Percentiles rank a stretch among this genome's conserved stretches.
These are phyloP conservation scores for Ancistrus triradiatus DNA, from an alignment of 2,113 vertebrate species.

Conservation along the genomic window DNA sequence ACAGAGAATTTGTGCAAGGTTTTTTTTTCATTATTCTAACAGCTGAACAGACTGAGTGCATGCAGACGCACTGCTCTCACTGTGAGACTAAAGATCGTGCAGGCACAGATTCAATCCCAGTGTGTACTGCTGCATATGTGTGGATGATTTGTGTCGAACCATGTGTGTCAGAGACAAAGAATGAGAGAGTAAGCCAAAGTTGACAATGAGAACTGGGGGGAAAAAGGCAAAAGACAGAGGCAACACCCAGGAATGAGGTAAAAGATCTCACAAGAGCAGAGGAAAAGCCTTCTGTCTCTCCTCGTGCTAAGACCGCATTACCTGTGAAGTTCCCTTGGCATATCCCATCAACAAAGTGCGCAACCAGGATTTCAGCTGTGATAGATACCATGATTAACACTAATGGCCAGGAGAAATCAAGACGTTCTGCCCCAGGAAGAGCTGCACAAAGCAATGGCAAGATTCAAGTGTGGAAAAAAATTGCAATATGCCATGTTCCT, in stretches of 20 bases:
- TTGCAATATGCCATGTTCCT: too few species aligned
- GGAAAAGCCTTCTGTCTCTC: slow-evolving; percentile 29
- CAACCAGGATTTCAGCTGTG: slow-evolving; percentile 22
- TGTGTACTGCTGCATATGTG: background rate
- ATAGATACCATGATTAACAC: slow-evolving; percentile 9
- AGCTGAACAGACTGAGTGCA: background rate
- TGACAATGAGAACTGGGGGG: too few species aligned
- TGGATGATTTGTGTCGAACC: slow-evolving; percentile 1
- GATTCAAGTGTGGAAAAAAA: background rate
- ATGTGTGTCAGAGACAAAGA: slow-evolving; percentile 1
- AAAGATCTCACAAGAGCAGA: slow-evolving; percentile 18
- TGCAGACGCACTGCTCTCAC: background rate
- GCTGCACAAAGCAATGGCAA: background rate
- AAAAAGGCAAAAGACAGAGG: background rate
- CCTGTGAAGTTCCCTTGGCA: background rate
- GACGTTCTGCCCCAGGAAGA: background rate
- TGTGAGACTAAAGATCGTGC: background rate
- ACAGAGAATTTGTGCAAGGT: background rate
- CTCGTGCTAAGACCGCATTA: slow-evolving; percentile 7
- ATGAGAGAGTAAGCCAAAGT: background rate
- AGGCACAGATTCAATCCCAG: background rate
- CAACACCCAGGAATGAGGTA: slow-evolving; percentile 36
- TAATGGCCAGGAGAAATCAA: slow-evolving; percentile 32
- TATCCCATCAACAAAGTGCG: slow-evolving; percentile 26
- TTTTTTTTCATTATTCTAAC: background rate